phyloP scores from a whole-genome alignment of 2,113 vertebrate species.

The Clupea harengus region DNA sequence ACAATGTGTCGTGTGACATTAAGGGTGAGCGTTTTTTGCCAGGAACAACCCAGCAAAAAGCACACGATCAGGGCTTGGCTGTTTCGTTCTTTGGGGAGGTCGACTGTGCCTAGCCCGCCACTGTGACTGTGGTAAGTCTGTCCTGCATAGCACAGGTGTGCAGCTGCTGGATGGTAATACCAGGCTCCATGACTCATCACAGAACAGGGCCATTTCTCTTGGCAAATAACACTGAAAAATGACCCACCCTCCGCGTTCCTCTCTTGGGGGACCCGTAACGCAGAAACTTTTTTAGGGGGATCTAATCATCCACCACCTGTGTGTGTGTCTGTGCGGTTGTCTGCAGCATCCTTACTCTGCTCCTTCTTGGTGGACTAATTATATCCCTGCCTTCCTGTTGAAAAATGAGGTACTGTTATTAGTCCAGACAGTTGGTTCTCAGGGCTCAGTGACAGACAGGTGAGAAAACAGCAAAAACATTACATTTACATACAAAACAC shows the following conservation, averaged over 20 bases:
- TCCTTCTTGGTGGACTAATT: background rate
- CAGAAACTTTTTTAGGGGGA: background rate
- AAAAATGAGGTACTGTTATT: background rate
- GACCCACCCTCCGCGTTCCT: background rate
- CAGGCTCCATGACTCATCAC: background rate
- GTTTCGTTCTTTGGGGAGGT: background rate
- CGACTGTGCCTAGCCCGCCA: background rate
- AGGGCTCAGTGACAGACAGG: background rate
- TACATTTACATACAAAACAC: too few relatives aligned
- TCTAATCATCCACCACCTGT: background rate
- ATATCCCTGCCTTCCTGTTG: background rate
- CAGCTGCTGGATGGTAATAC: background rate
- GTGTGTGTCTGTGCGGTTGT: constrained; percentile 12
- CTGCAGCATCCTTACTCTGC: background rate
- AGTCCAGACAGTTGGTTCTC: background rate
- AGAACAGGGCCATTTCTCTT: background rate
- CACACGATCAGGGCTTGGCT: too few relatives aligned
- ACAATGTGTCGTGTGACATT: background rate
- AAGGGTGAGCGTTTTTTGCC: background rate
- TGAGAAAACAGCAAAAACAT: too few relatives aligned
- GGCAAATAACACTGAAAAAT: background rate
- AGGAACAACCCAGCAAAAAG: too few relatives aligned
- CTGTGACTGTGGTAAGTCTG: background rate
- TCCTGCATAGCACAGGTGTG: background rate
- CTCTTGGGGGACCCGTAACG: background rate